Evolutionary conservation across 2,797 vertebrate species (phyloP).

Genomic region (Columba guinea): DNA sequence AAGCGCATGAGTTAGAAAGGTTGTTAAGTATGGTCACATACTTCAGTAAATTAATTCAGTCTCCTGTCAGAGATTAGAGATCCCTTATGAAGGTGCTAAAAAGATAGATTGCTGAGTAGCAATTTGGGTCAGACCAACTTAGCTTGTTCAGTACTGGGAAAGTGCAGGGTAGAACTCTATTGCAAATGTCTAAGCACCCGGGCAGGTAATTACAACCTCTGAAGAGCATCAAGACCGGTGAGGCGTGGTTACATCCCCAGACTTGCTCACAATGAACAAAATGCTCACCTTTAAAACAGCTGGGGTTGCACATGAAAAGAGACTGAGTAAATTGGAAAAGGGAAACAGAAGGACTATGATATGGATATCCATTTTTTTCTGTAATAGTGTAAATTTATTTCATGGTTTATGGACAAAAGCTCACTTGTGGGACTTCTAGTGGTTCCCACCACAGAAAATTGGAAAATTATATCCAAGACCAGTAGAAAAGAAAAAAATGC

Average conservation of each 20-base stretch:
- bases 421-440: not conserved
- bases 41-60: constrained; percentile 67
- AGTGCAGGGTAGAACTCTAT: not conserved
- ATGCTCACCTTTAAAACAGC: not conserved
- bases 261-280: not conserved
- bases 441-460: not conserved
- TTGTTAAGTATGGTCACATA: constrained; percentile 65
- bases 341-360: not conserved
- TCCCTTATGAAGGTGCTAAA: constrained; percentile 61
- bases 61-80: constrained; percentile 63
- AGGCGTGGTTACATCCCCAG: not conserved
- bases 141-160: not conserved
- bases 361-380: not conserved
- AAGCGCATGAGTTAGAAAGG: not conserved
- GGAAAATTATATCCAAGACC: not conserved
- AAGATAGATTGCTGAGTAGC: constrained; percentile 45
- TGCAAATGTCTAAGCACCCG: not conserved
- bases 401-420: not conserved
- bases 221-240: not conserved
- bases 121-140: constrained; percentile 32
- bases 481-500: not conserved
- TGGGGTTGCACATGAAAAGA: not conserved
- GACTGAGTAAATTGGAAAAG: not conserved
- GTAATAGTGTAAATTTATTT: not conserved
- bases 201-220: constrained; percentile 32